Conservation (phyloP, 2,113 vertebrate species). For the Oncorhynchus gorbuscha region DNA sequence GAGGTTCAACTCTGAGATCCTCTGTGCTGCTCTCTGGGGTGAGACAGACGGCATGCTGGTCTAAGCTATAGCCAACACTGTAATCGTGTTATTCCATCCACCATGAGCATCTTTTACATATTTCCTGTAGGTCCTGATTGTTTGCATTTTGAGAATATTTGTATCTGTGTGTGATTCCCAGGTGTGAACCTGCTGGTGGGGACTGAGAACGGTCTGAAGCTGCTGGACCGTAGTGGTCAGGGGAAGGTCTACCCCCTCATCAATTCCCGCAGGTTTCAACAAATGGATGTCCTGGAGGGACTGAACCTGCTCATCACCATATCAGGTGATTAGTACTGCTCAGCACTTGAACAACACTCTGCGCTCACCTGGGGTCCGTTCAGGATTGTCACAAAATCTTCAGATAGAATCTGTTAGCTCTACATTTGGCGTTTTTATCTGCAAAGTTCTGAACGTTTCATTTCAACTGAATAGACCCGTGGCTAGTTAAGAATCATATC, state of each 20-base stretch:
- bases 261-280: slow-evolving; percentile 88
- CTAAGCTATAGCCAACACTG: not conserved
- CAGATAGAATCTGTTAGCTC: slow-evolving; percentile 50
- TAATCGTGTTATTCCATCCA: too few relatives aligned
- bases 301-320: slow-evolving; percentile 93
- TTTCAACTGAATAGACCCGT: too few relatives aligned
- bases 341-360: not conserved
- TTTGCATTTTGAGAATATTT: not conserved
- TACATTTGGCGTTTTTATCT: not conserved
- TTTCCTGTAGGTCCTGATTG: not conserved
- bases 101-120: not conserved
- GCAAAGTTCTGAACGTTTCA: too few relatives aligned
- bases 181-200: slow-evolving; percentile 91
- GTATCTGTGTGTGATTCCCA: slow-evolving; percentile 44
- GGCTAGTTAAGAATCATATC: too few relatives aligned
- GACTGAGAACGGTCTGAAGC: slow-evolving; percentile 87
- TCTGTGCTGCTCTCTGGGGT: slow-evolving; percentile 94
- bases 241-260: slow-evolving; percentile 91
- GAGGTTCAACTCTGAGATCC: slow-evolving; percentile 90
- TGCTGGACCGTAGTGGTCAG: slow-evolving; percentile 89
- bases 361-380: slow-evolving; percentile 62
- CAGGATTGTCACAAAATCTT: slow-evolving; percentile 90
- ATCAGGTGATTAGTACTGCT: slow-evolving; percentile 75
- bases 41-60: slow-evolving; percentile 29
- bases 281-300: slow-evolving; percentile 92